Conservation (phyloP, 2,797 vertebrate species). For the Urosaurus nigricauda region DNA sequence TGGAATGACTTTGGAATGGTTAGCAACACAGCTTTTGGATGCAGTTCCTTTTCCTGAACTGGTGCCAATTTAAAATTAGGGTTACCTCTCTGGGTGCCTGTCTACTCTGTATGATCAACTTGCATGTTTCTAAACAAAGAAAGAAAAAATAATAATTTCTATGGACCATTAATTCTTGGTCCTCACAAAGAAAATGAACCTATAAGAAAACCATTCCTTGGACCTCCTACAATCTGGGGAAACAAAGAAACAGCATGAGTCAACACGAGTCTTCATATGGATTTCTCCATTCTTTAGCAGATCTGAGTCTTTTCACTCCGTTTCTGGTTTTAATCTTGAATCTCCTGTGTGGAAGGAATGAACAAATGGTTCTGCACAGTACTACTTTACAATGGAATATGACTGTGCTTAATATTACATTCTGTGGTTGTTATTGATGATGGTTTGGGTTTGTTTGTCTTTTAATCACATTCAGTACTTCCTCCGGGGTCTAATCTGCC, state of each 20-base stretch:
- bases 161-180: not conserved
- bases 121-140: not conserved
- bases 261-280: slow-evolving; percentile 30
- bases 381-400: not conserved
- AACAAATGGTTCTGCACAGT: not conserved
- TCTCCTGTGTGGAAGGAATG: not conserved
- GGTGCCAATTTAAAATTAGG: not conserved
- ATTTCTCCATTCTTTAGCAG: slow-evolving; percentile 49
- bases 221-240: not conserved
- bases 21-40: not conserved
- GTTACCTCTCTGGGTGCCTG: not conserved
- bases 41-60: not conserved
- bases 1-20: not conserved
- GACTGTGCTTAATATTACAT: not conserved
- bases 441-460: not conserved
- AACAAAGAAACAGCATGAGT: slow-evolving; percentile 6
- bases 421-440: not conserved
- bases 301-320: rapidly evolving
- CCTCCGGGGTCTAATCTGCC: no score
- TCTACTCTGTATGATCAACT: not conserved
- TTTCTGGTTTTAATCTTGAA: not conserved
- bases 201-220: not conserved
- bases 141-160: not conserved
- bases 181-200: not conserved
- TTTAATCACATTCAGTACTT: not conserved